Conservation (phyloP, 2,888 invertebrate genomes). For the Drymonia ruficornis region DNA sequence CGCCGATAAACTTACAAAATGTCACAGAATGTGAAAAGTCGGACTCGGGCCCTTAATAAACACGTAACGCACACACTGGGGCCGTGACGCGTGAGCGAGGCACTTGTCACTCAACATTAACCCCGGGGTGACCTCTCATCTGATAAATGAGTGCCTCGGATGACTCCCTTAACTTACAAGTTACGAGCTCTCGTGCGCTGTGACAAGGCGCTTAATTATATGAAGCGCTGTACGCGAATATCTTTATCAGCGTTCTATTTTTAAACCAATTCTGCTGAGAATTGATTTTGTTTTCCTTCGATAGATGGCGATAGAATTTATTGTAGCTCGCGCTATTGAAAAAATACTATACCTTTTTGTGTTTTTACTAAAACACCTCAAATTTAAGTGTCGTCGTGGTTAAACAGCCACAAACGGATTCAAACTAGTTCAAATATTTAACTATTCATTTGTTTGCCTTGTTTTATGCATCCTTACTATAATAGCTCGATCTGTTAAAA, state of each 20-base stretch:
- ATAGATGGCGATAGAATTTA: too few species aligned
- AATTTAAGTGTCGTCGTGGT: too few species aligned
- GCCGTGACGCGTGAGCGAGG: constrained; percentile 13
- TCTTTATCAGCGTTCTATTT: neutral
- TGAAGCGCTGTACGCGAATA: neutral
- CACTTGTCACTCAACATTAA: constrained; percentile 29
- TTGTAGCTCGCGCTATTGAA: too few species aligned
- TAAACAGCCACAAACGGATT: too few species aligned
- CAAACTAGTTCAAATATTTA: too few species aligned
- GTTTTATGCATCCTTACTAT: too few species aligned
- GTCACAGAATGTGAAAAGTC: neutral
- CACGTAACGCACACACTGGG: neutral
- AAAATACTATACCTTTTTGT: too few species aligned
- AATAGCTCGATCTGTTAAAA: too few species aligned
- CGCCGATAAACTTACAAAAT: neutral
- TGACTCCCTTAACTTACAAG: constrained; percentile 30
- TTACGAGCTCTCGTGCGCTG: constrained; percentile 3
- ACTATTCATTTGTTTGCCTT: too few species aligned
- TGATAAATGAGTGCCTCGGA: constrained; percentile 44
- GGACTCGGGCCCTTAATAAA: constrained; percentile 1
- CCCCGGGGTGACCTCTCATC: constrained; percentile 33
- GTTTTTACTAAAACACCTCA: too few species aligned
- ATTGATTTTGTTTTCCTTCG: neutral
- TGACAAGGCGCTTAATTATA: constrained; percentile 4
- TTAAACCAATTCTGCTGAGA: neutral